Evolutionary conservation across 2,888 invertebrate species (phyloP), one percentile per base, ranked within the genome.

Genomic region (Metopia argyrocephala): DNA sequence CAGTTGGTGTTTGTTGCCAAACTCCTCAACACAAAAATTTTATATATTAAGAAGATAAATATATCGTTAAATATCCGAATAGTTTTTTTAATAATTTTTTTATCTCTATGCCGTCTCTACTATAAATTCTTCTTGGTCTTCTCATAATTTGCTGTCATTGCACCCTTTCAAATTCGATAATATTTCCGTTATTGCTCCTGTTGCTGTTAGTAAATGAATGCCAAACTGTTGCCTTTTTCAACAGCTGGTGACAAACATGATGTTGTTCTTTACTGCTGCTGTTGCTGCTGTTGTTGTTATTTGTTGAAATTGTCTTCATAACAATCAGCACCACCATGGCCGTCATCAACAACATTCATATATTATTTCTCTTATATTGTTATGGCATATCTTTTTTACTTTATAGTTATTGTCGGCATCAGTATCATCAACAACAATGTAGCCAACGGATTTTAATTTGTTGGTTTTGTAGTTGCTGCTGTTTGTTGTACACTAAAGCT

Each of bases 361-460:
- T 52, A 23, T 25, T 31, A 66, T 62, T 56, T 74, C 74, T 81
- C 85, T 38, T 86, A 85, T 62, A 45, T 85, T 85, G 85, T 78
- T 83, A 83, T 76, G 70, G 75, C 31, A 68, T 66, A 38, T 38
- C 15, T 4, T 81, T 56, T 83, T 75, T 70, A 78, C 69, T n/a
- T n/a, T 75, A 56, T 56, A 73, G 3, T 18, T 68, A 59, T 52
- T 61, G 68, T 52, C 18, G 62, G 52, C 48, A 54, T 69, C 62
- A 27, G 25, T 31, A 20, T 61, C 76, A 56, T 76, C 61, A 61
- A 18, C 21, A 61, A 18, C 21, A 46, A 31, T 69, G 81, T 83
- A 56, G 78, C 65, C 66, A 45, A n/a, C 1, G 83, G 85, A 83
- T 84, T 78, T 82, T 80, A 69, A 52, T 65, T 38, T 74, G 65